Evolutionary conservation across 2,113 vertebrate genomes (phyloP).

Genomic region (Tragelaphus imberbis): DNA sequence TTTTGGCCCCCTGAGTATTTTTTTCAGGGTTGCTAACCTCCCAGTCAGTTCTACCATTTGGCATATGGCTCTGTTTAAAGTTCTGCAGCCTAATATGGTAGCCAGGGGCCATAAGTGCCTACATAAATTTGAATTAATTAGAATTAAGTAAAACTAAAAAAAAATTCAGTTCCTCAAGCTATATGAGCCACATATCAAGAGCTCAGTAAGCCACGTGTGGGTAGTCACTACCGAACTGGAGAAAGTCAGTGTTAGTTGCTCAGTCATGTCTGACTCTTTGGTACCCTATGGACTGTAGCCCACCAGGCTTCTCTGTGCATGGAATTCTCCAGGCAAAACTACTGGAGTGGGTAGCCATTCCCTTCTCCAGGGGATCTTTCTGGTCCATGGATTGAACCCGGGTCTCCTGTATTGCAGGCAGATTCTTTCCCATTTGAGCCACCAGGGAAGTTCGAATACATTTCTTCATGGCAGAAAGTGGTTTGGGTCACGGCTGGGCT

Average conservation of each 20-base stretch:
- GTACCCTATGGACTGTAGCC: not conserved
- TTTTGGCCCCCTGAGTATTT: not conserved
- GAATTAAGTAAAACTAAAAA: not conserved
- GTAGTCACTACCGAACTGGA: not conserved
- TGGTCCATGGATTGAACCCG: fast-evolving
- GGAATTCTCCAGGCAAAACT: not conserved
- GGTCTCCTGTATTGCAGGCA: not conserved
- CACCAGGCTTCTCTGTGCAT: not conserved
- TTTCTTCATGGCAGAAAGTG: not conserved
- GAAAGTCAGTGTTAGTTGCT: not conserved
- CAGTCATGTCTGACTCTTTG: not conserved
- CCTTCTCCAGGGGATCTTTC: not conserved
- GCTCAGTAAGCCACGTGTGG: not conserved
- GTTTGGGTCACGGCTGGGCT: not conserved
- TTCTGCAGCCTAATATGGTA: not conserved
- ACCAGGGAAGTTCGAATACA: not conserved
- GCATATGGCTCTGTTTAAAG: not conserved
- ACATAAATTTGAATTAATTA: not conserved
- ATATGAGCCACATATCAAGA: not conserved
- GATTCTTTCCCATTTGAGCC: not conserved
- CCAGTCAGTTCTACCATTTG: not conserved
- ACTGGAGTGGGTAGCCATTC: not conserved
- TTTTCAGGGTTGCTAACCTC: not conserved
- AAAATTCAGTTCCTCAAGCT: not conserved
- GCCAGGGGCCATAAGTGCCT: not conserved